Evolutionary conservation across 2,113 vertebrate species (phyloP).

Genomic region (Macaca nemestrina): DNA sequence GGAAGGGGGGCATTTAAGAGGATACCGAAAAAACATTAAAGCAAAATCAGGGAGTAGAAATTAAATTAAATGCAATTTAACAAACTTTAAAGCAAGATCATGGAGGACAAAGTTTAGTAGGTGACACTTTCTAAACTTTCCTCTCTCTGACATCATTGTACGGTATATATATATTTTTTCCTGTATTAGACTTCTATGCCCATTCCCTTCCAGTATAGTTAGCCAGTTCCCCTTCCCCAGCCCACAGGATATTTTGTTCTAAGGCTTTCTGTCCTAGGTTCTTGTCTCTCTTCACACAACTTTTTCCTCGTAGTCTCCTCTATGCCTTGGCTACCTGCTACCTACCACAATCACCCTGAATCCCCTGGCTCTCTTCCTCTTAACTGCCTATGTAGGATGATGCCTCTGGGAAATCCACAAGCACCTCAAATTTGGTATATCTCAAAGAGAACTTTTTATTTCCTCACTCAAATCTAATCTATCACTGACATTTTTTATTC

Average conservation of each 20-base stretch:
- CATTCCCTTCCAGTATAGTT: accelerated
- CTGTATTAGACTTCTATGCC: accelerated
- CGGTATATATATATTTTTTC: neutral
- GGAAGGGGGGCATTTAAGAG: neutral
- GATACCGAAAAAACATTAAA: neutral
- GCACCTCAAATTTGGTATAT: neutral
- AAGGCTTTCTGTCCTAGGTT: no score
- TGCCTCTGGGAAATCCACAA: neutral
- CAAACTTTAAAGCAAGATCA: neutral
- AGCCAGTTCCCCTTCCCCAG: neutral
- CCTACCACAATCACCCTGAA: no score
- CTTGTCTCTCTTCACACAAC: neutral
- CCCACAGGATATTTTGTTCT: neutral
- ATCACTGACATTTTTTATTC: neutral
- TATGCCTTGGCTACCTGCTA: accelerated
- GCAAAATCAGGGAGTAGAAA: neutral
- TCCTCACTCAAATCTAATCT: neutral
- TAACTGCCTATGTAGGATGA: neutral
- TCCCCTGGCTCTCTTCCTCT: neutral
- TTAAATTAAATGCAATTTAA: neutral
- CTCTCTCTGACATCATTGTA: no score
- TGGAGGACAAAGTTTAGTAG: neutral
- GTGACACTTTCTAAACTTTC: accelerated
- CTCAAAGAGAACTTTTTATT: neutral
- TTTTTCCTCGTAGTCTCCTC: neutral